These are phyloP conservation scores for Euzophera pinguis DNA, from an alignment of 2,888 invertebrate species.

Conservation along the genomic window DNA sequence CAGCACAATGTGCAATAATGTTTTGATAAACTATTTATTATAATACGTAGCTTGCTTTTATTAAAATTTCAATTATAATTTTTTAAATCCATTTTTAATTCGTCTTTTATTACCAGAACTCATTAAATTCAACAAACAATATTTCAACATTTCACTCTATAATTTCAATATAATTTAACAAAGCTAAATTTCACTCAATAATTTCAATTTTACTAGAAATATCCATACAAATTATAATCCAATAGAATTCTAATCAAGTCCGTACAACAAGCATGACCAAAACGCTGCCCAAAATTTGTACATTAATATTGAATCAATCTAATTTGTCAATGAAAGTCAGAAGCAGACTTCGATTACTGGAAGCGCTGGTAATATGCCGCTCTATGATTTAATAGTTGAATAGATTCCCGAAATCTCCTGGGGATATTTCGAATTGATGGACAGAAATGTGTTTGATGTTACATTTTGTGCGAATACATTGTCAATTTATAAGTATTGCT, in stretches of 20 bases:
- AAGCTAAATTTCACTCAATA: background rate
- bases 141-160: too few species aligned
- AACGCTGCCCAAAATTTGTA: conserved; percentile 23
- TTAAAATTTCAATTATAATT: too few species aligned
- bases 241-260: conserved; percentile 31
- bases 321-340: conserved; percentile 64
- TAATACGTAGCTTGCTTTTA: too few species aligned
- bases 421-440: background rate
- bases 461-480: background rate
- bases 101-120: too few species aligned
- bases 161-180: too few species aligned
- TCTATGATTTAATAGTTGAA: conserved; percentile 10
- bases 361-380: conserved; percentile 40
- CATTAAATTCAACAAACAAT: too few species aligned
- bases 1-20: too few species aligned
- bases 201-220: background rate
- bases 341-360: conserved; percentile 38
- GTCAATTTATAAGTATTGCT: too few species aligned
- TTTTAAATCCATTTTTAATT: too few species aligned
- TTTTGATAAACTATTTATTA: too few species aligned
- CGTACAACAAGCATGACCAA: conserved; percentile 19
- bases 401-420: background rate
- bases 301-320: conserved; percentile 60
- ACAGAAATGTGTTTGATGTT: background rate
- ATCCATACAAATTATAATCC: background rate